Percentiles rank a stretch among this genome's conserved stretches.
These are phyloP conservation scores for Agrotis ipsilon DNA, from an alignment of 2,888 invertebrate genomes.

Conservation along the genomic window DNA sequence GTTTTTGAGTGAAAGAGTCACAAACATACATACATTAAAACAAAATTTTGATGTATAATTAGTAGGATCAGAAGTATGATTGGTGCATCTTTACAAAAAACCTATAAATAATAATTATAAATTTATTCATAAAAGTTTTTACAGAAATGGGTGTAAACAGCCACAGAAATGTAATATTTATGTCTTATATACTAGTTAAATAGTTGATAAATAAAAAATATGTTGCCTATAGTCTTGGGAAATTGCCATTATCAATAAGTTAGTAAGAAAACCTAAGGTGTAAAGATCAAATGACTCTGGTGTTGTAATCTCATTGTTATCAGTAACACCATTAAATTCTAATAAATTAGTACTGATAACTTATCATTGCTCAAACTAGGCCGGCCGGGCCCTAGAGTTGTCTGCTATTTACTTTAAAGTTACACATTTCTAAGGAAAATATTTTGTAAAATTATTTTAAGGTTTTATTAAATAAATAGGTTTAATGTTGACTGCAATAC, in stretches of 20 bases:
- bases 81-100: background rate
- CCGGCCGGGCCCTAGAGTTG: background rate
- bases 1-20: too few relatives aligned
- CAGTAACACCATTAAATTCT: slow-evolving; percentile 26
- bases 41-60: too few relatives aligned
- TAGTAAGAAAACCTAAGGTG: background rate
- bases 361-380: slow-evolving; percentile 17
- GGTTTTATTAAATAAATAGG: too few relatives aligned
- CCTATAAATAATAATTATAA: background rate
- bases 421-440: background rate
- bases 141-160: too few relatives aligned
- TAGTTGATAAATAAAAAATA: too few relatives aligned
- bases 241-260: background rate
- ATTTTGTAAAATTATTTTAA: too few relatives aligned
- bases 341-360: slow-evolving; percentile 16
- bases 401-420: background rate
- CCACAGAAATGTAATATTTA: too few relatives aligned
- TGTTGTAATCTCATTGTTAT: slow-evolving; percentile 17
- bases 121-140: too few relatives aligned
- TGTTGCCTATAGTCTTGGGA: background rate
- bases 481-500: too few relatives aligned
- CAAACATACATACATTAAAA: too few relatives aligned
- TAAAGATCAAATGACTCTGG: background rate
- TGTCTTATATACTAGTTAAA: too few relatives aligned
- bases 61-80: too few relatives aligned